phyloP scores from a whole-genome alignment of 2,888 invertebrate species.

The Xanthorhoe spadicearia region DNA sequence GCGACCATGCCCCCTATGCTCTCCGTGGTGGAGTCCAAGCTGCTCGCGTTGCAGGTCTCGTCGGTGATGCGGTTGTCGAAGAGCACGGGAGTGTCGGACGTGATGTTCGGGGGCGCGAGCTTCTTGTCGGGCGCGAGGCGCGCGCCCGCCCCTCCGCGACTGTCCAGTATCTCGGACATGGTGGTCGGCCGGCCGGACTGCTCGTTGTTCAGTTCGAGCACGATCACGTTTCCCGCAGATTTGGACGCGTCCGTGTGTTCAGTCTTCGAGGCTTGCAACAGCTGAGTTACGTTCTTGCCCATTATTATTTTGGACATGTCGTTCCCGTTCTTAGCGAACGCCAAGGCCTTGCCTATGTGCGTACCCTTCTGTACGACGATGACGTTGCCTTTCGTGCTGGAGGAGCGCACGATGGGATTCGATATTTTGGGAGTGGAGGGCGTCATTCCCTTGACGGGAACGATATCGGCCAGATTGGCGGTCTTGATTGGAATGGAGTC shows the following conservation, averaged over 20 bases:
- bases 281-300: slow-evolving; percentile 80
- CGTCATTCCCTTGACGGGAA: slow-evolving; percentile 74
- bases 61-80: slow-evolving; percentile 73
- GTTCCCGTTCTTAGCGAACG: slow-evolving; percentile 77
- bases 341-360: slow-evolving; percentile 77
- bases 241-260: slow-evolving; percentile 70
- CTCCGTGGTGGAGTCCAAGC: slow-evolving; percentile 73
- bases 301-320: slow-evolving; percentile 82
- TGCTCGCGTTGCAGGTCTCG: slow-evolving; percentile 72
- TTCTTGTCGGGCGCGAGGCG: slow-evolving; percentile 59
- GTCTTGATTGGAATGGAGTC: slow-evolving; percentile 66
- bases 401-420: slow-evolving; percentile 75
- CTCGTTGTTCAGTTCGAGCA: slow-evolving; percentile 79
- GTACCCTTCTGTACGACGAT: slow-evolving; percentile 86
- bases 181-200: slow-evolving; percentile 76
- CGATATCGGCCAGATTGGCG: slow-evolving; percentile 78
- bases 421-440: slow-evolving; percentile 73
- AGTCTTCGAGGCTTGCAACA: slow-evolving; percentile 72
- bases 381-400: slow-evolving; percentile 82
- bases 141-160: slow-evolving; percentile 55
- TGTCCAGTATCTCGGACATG: slow-evolving; percentile 79
- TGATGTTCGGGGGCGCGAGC: slow-evolving; percentile 62
- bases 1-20: slow-evolving; percentile 73
- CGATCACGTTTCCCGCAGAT: slow-evolving; percentile 75
- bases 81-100: slow-evolving; percentile 85